Evolutionary conservation across 1,140 invertebrate genomes (phyloP).

Genomic region (Monomorium pharaonis): DNA sequence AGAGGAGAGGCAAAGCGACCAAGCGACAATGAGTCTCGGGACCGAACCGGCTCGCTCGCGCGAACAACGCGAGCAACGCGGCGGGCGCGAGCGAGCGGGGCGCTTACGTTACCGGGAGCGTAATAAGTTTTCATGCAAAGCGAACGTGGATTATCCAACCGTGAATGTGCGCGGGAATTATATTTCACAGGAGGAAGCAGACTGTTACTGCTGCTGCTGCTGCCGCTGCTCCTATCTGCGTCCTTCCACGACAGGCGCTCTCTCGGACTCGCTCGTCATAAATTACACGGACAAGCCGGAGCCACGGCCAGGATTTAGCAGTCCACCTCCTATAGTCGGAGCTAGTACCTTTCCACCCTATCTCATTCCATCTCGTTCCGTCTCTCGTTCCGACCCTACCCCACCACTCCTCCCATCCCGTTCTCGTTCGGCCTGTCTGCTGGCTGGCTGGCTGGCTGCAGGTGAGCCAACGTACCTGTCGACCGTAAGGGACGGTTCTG

Average conservation of each 20-base stretch:
- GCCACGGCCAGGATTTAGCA: conserved; percentile 73
- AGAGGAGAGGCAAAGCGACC: conserved; percentile 53
- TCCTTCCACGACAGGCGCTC: conserved; percentile 33
- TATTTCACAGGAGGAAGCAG: conserved; percentile 85
- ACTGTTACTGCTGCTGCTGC: too few species aligned
- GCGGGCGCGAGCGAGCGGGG: conserved; percentile 63
- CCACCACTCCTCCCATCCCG: conserved; percentile 7
- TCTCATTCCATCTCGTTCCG: conserved; percentile 57
- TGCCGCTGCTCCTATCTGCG: conserved; percentile 78
- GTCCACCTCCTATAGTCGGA: conserved; percentile 62
- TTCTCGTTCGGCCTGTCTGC: conserved; percentile 35
- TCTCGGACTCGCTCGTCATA: conserved; percentile 79
- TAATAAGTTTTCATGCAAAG: conserved; percentile 85
- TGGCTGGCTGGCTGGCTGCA: conserved; percentile 56
- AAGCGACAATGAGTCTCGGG: conserved; percentile 66
- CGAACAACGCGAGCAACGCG: conserved; percentile 11
- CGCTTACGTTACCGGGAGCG: conserved; percentile 76
- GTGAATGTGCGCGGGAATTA: conserved; percentile 85
- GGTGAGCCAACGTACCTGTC: conserved; percentile 63
- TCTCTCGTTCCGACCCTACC: conserved; percentile 44
- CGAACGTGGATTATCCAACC: conserved; percentile 85
- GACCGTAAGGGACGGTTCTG: conserved; percentile 59
- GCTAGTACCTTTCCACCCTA: conserved; percentile 69
- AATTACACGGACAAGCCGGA: conserved; percentile 77
- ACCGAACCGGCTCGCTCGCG: conserved; percentile 36